phyloP scores from a whole-genome alignment of 1,140 invertebrate genomes.

The Bombus terrestris region DNA sequence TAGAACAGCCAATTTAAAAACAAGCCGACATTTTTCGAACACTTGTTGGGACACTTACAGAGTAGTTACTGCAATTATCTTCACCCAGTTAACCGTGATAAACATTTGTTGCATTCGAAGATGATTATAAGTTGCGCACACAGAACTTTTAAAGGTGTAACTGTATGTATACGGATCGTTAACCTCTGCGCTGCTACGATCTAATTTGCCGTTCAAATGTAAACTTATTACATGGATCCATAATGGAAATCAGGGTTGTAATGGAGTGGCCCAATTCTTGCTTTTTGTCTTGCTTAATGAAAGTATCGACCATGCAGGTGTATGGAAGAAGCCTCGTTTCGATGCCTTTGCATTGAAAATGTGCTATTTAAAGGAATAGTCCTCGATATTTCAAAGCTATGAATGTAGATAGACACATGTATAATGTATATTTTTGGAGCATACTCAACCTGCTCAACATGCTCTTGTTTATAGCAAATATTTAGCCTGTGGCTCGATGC shows the following conservation, averaged over 20 bases:
- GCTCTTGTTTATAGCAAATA: neutral
- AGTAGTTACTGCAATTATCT: constrained; percentile 28
- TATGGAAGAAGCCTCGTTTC: neutral
- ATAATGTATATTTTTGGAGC: neutral
- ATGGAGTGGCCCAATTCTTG: constrained; percentile 32
- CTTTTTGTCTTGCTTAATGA: neutral
- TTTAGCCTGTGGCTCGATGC: too few species aligned
- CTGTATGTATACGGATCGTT: neutral
- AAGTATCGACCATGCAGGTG: constrained; percentile 15
- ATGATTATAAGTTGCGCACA: neutral
- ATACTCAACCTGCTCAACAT: neutral
- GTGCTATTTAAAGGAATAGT: too few species aligned
- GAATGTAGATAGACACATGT: neutral
- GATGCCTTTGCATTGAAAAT: constrained; percentile 21
- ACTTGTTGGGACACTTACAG: neutral
- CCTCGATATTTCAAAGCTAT: neutral
- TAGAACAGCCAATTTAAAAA: constrained; percentile 4
- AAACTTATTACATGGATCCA: neutral
- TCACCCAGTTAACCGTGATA: neutral
- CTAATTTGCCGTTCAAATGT: constrained; percentile 21
- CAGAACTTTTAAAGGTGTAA: neutral
- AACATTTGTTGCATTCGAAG: neutral
- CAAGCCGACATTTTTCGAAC: constrained; percentile 2
- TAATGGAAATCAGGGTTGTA: constrained; percentile 8
- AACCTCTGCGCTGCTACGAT: neutral